phyloP scores from a whole-genome alignment of 2,797 vertebrate genomes.

The Tamandua tetradactyla region DNA sequence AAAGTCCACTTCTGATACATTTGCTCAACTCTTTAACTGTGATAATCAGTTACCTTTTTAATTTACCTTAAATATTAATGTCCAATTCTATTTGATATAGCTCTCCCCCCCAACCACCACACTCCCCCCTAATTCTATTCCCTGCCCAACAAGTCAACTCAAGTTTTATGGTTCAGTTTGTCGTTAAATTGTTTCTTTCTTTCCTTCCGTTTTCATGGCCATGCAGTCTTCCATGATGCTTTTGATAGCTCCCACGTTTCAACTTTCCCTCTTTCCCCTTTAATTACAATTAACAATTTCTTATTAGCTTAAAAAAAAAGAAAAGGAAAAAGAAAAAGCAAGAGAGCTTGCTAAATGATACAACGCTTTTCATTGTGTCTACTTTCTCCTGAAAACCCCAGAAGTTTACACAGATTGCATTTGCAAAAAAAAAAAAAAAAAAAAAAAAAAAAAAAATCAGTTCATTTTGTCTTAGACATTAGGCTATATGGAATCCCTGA shows the following conservation, averaged over 20 bases:
- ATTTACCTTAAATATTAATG: neutral
- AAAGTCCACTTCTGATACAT: neutral
- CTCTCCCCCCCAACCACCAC: no score
- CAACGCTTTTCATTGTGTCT: neutral
- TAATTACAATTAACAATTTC: neutral
- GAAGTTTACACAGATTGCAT: neutral
- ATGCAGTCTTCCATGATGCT: neutral
- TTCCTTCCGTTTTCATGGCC: neutral
- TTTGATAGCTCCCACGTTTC: neutral
- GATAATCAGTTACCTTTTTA: neutral
- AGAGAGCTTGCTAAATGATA: neutral
- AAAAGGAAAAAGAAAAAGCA: no score
- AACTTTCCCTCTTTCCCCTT: neutral
- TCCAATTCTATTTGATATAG: neutral
- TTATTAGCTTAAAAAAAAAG: slow-evolving; percentile 11
- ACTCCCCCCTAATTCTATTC: no score
- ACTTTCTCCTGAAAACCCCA: neutral
- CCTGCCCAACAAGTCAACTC: neutral
- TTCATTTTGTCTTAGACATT: neutral
- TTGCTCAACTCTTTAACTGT: neutral
- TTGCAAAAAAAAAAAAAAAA: neutral
- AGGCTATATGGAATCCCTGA: neutral
- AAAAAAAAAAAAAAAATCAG: neutral
- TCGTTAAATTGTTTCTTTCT: neutral
- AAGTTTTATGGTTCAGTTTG: neutral